These are phyloP conservation scores for Trachythela sp. DNA, from an alignment of 64 coral and sea anemone genomes.

Conservation along the genomic window DNA sequence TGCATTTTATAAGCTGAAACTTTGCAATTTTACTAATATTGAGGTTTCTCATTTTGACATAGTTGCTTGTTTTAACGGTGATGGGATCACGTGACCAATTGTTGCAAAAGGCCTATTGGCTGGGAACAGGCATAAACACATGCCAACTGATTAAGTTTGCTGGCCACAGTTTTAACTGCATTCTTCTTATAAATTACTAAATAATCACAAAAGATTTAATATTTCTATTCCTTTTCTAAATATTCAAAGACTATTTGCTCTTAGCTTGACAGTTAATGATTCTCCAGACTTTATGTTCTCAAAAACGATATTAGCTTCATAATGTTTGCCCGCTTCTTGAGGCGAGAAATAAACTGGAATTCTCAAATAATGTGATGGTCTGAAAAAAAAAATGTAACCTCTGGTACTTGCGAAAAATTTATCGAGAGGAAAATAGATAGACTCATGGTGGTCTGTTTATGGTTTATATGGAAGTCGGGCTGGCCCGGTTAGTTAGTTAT, in stretches of 20 bases:
- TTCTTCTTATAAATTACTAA: background rate
- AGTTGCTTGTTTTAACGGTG: too few species aligned
- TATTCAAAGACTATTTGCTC: background rate
- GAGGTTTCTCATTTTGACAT: too few species aligned
- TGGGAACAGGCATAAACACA: too few species aligned
- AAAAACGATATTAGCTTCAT: slow-evolving; percentile 12
- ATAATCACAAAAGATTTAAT: background rate
- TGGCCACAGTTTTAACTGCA: too few species aligned
- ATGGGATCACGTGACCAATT: too few species aligned
- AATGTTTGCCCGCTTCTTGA: slow-evolving; percentile 30
- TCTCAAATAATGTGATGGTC: slow-evolving; percentile 35
- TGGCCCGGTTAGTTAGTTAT: too few species aligned
- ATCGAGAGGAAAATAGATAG: background rate
- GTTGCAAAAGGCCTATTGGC: too few species aligned
- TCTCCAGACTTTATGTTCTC: slow-evolving; percentile 45
- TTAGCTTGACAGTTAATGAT: slow-evolving; percentile 15
- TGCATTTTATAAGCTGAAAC: too few species aligned
- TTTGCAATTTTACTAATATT: too few species aligned
- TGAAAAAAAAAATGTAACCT: background rate
- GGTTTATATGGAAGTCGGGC: too few species aligned
- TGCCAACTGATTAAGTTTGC: too few species aligned
- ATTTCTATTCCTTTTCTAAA: background rate
- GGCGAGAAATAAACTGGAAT: slow-evolving; percentile 58
- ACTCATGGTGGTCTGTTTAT: too few species aligned
- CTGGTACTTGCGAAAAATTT: background rate